These are phyloP conservation scores for Syrrhaptes paradoxus DNA, from an alignment of 2,113 vertebrate genomes.

Conservation along the genomic window DNA sequence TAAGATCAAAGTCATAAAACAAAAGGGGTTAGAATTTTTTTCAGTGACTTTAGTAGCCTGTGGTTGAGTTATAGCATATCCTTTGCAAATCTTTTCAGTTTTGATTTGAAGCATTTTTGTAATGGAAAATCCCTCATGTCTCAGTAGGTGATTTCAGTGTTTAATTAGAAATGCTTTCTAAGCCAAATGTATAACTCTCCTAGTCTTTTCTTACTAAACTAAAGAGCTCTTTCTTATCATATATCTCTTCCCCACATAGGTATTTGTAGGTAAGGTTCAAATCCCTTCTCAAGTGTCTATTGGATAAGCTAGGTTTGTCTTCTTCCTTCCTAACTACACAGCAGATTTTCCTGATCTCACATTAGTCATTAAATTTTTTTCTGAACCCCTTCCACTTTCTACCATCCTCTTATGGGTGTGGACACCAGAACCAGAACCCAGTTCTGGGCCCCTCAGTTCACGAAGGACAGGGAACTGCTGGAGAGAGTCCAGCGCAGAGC, in stretches of 20 bases:
- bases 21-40: background rate
- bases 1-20: slow-evolving; percentile 19
- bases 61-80: background rate
- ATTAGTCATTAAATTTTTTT: background rate
- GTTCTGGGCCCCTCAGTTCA: too few relatives aligned
- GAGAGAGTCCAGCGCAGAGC: too few relatives aligned
- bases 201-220: background rate
- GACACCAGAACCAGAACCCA: background rate
- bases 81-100: slow-evolving; percentile 10
- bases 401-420: background rate
- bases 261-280: background rate
- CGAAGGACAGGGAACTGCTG: too few relatives aligned
- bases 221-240: background rate
- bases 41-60: background rate
- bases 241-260: background rate
- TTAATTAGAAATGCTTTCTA: background rate
- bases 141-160: background rate
- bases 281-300: background rate
- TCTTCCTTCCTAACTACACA: background rate
- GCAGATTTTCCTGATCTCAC: background rate
- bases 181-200: background rate
- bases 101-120: background rate
- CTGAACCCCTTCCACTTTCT: background rate
- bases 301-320: background rate
- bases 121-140: background rate